Evolutionary conservation across 2,113 vertebrate species (phyloP), one percentile per base, ranked within the genome.

Genomic region (Leptosomus discolor): DNA sequence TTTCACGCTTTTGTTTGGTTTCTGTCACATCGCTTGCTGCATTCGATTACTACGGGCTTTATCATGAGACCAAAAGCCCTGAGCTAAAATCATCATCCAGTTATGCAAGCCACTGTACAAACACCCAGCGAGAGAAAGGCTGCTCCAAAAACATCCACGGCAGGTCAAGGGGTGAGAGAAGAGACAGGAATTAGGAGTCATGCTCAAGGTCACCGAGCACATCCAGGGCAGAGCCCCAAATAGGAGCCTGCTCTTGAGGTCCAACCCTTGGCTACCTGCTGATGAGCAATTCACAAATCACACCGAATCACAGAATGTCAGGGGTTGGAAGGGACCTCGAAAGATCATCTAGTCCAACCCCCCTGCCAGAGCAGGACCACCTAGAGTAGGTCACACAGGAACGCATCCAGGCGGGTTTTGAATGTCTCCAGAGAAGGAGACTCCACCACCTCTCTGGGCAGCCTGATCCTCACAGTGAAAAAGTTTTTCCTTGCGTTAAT

Each of bases 21-120:
- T 29, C 76, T 53, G 83, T 51, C 83, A 30, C 86, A 41, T 70
- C 2, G 4, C 54, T 91, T 39, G 54, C 71, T 90, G 85, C 71
- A 15, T 90, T 54, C 7, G 11, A 68, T 92, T 89, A 75, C 61
- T 73, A 29, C 0, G 0, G 77, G 41, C 69, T 92, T 82, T 30
- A 75, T 88, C 76, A 48, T 8, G 65, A 69, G 86, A 93, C 84
- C 0, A 0, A 85, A 78, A 91, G 60, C 94, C 77, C 46, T 13
- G 64, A 94, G 85, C 85, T 93, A 65, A 92, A 95, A 88, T 77
- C 92, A 34, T 90, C 69, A 58, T 65, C 36, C 27, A 2, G 63
- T 95, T 92, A 74, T 46, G 64, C 88, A 92, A 97, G 92, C 69
- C 53, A 61, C 75, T 88, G 78, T 90, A 63, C 68, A 84, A 94